These are phyloP conservation scores for Malurus splendens DNA, from an alignment of 2,797 vertebrate genomes.

Conservation along the genomic window DNA sequence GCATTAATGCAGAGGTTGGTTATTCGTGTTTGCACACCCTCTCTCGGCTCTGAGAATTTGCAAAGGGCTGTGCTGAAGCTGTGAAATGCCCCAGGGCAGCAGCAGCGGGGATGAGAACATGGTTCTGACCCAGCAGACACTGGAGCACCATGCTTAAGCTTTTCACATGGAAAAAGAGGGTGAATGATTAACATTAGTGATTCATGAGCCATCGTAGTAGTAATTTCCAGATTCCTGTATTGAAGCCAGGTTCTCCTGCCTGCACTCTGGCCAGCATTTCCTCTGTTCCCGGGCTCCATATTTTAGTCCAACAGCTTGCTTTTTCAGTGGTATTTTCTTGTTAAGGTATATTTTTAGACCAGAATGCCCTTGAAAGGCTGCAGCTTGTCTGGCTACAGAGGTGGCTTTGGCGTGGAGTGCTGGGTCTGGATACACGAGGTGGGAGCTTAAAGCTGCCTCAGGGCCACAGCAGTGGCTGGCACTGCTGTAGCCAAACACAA, in stretches of 20 bases:
- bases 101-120: rapidly evolving
- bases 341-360: background rate
- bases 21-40: background rate
- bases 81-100: rapidly evolving
- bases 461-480: background rate
- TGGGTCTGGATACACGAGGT: background rate
- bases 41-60: background rate
- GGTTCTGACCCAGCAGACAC: background rate
- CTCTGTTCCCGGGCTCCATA: rapidly evolving
- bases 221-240: background rate
- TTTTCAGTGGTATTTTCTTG: background rate
- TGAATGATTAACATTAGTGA: background rate
- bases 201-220: rapidly evolving
- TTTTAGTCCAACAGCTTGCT: background rate
- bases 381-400: background rate
- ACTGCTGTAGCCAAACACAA: background rate
- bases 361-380: background rate
- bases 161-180: background rate
- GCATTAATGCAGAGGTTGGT: background rate
- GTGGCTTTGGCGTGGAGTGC: rapidly evolving
- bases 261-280: background rate
- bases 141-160: background rate
- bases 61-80: background rate
- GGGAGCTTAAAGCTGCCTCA: background rate
- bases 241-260: background rate